Conservation (phyloP, 2,888 invertebrate genomes). For the Coremacera marginata region DNA sequence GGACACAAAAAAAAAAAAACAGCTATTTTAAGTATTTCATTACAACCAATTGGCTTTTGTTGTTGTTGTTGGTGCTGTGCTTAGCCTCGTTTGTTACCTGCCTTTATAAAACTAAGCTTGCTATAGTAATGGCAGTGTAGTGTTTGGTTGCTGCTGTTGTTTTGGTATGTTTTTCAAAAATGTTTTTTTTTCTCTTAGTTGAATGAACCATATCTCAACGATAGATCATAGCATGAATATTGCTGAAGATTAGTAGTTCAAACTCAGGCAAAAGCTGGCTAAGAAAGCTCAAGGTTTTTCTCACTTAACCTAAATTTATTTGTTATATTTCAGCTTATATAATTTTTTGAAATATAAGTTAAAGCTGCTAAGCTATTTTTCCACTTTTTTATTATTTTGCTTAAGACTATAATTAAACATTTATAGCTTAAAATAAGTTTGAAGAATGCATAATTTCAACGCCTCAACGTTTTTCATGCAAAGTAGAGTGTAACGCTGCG, state of each 20-base stretch:
- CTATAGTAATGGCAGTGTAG: not conserved
- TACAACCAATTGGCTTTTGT: not conserved
- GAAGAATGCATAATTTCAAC: too few relatives aligned
- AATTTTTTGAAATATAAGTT: too few relatives aligned
- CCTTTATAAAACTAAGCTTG: not conserved
- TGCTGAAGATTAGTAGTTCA: not conserved
- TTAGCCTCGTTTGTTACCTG: not conserved
- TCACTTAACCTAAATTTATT: too few relatives aligned
- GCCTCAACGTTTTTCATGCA: not conserved
- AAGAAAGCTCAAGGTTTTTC: not conserved
- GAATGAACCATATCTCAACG: constrained; percentile 13
- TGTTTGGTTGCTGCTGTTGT: not conserved
- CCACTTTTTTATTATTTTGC: not conserved
- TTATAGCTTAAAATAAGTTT: too few relatives aligned
- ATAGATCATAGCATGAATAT: not conserved
- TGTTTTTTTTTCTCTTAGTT: not conserved
- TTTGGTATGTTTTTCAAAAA: too few relatives aligned
- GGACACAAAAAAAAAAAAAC: not conserved
- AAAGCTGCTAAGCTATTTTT: not conserved
- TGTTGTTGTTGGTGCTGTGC: not conserved
- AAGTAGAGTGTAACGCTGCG: not conserved
- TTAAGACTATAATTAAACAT: not conserved
- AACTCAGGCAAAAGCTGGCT: not conserved
- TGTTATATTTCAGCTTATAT: too few relatives aligned
- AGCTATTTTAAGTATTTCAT: constrained; percentile 4